Conservation (phyloP, 1,140 invertebrate species). For the Cotesia typhae region DNA sequence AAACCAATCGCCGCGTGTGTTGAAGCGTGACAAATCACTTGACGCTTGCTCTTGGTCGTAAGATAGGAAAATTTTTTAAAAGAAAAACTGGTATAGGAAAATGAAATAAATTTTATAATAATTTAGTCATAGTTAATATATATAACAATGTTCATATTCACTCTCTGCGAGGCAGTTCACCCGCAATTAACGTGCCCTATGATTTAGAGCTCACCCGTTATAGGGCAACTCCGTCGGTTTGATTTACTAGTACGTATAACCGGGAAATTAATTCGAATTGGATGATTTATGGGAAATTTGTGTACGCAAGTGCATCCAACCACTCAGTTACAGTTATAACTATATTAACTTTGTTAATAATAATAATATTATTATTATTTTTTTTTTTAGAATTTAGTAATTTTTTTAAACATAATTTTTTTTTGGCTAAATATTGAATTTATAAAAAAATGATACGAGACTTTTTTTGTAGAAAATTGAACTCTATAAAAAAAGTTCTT, state of each 20-base stretch:
- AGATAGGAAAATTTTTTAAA: background rate
- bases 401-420: too few species aligned
- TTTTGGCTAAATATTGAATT: too few species aligned
- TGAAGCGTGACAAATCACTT: slow-evolving; percentile 9
- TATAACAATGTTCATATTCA: slow-evolving; percentile 35
- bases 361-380: too few species aligned
- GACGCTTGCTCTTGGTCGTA: background rate
- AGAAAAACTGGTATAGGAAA: background rate
- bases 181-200: slow-evolving; percentile 51
- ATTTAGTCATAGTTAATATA: slow-evolving; percentile 47
- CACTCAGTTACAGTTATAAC: slow-evolving; percentile 5
- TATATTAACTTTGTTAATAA: slow-evolving; percentile 2
- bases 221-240: slow-evolving; percentile 47
- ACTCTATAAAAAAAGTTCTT: too few species aligned
- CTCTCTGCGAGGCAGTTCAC: slow-evolving; percentile 46
- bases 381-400: too few species aligned
- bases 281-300: slow-evolving; percentile 25
- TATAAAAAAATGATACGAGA: too few species aligned
- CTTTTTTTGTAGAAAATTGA: too few species aligned
- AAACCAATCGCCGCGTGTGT: slow-evolving; percentile 30
- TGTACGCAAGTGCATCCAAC: slow-evolving; percentile 28
- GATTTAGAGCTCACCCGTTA: slow-evolving; percentile 58
- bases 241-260: slow-evolving; percentile 49
- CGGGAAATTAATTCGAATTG: slow-evolving; percentile 54
- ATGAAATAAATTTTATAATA: slow-evolving; percentile 31